Base-by-base conservation (phyloP, 2,113 vertebrate genomes). In the Tretioscincus oriximinensis region DNA sequence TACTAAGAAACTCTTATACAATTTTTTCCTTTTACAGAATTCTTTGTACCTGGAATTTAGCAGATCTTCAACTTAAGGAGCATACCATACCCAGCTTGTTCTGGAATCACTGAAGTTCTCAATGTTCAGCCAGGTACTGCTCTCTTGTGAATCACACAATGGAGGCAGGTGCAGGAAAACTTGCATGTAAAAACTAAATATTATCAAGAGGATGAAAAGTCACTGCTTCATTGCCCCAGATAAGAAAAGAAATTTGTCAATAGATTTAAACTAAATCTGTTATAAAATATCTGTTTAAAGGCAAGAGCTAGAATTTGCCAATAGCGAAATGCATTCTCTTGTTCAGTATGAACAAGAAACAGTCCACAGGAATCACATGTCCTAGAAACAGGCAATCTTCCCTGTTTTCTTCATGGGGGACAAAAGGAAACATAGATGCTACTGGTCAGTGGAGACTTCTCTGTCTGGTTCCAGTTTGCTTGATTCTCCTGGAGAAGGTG, bases 381-480 rank as follows among this genome's bases (percentile, higher is more conserved):
- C 94, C 89, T 90, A 91, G 54, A 81, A 89, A 66, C 89, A 91
- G 89, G 85, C 81, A 80, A 85, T 49, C 47, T 83, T 75, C 87
- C 90, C 81, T 69, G 47, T 77, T 86, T 87, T 89, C 86, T 92
- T 85, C 81, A 86, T 84, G 84, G 84, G 87, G 65, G 85, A 74
- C 63, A 49, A 89, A 83, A 82, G 78, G 82, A 94, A 91, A 90
- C 84, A 84, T 86, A 66, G 89, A 91, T 94, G 96, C 95, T 97
- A 98, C 94, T 98, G 97, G 95, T 98, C 97, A 84, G 97, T 96
- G 88, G 97, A 95, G 93, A 97, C 95, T 93, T 98, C 97, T 97
- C 97, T 98, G 96, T 98, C 97, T 83, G 96, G 94, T 93, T 98
- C 97, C 66, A 96, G 94, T 95, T 98, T 98, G 84, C 94, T 95